Evolutionary conservation across 2,113 vertebrate genomes (phyloP).

Genomic region (Todiramphus saurophagus): DNA sequence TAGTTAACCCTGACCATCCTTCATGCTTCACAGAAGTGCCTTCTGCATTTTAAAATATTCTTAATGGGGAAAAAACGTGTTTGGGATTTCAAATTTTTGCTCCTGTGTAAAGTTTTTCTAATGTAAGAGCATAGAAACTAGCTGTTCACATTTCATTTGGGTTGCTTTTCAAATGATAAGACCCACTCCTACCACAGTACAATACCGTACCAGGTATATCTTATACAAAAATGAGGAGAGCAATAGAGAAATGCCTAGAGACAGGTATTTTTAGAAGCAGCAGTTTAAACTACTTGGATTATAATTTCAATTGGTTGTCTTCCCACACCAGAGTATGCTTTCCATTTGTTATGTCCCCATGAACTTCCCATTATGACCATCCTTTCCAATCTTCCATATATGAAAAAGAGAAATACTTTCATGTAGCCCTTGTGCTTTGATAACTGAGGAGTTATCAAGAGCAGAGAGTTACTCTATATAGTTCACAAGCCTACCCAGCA

Average conservation of each 20-base stretch:
- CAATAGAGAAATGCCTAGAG: not conserved
- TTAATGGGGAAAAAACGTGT: slow-evolving; percentile 47
- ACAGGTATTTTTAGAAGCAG: not conserved
- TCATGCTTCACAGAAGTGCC: slow-evolving; percentile 12
- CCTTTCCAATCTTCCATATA: not conserved
- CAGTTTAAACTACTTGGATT: not conserved
- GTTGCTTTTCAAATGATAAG: not conserved
- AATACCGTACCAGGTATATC: not conserved
- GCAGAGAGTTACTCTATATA: not conserved
- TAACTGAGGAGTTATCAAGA: not conserved
- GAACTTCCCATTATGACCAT: not conserved
- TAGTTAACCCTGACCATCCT: slow-evolving; percentile 36
- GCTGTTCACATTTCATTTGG: not conserved
- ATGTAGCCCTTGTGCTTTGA: not conserved
- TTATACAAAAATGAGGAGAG: not conserved
- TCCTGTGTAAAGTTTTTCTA: not conserved
- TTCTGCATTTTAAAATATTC: slow-evolving; percentile 47
- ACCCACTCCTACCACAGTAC: not conserved
- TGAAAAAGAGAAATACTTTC: not conserved
- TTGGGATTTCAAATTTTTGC: slow-evolving; percentile 34
- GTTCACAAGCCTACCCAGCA: not conserved
- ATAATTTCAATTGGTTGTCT: not conserved
- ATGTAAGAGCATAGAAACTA: not conserved
- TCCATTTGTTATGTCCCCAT: not conserved
- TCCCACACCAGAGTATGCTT: not conserved